Conservation (phyloP, 2,888 invertebrate genomes). For the Drosophila cognata region DNA sequence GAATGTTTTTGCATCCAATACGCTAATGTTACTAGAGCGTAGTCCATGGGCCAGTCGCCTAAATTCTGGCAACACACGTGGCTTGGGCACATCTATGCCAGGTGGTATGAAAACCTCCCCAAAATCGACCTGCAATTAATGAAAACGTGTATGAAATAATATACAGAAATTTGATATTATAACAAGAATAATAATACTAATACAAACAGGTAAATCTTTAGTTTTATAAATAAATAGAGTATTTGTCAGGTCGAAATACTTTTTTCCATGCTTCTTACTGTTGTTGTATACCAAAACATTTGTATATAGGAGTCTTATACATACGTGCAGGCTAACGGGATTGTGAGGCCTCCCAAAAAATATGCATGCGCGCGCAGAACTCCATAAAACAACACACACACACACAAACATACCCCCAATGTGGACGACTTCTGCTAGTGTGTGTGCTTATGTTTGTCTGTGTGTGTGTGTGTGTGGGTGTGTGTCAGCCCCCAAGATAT, state of each 20-base stretch:
- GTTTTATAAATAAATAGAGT: background rate
- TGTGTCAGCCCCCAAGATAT: conserved; percentile 75
- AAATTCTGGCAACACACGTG: conserved; percentile 93
- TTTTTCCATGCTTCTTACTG: conserved; percentile 1
- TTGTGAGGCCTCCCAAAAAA: conserved; percentile 54
- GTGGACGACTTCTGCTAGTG: conserved; percentile 8
- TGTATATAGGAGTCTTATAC: conserved; percentile 51
- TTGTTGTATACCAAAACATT: conserved; percentile 64
- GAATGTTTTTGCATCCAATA: conserved; percentile 95
- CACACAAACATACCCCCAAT: conserved; percentile 53
- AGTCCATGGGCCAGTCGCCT: conserved; percentile 94
- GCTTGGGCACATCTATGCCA: conserved; percentile 91
- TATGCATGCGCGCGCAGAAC: conserved; percentile 75
- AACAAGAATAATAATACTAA: background rate
- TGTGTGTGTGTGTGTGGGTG: conserved; percentile 38
- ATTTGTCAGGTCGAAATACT: conserved; percentile 5
- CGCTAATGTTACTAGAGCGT: conserved; percentile 95
- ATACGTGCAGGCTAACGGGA: conserved; percentile 31
- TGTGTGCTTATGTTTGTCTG: conserved; percentile 10
- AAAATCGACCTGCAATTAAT: conserved; percentile 91
- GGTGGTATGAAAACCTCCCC: conserved; percentile 92
- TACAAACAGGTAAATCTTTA: background rate
- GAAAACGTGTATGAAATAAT: background rate
- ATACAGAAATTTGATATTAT: background rate
- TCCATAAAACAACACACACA: conserved; percentile 61